Evolutionary conservation across 2,797 vertebrate species (phyloP), one percentile per base, ranked within the genome.

Genomic region (Bradypus variegatus): DNA sequence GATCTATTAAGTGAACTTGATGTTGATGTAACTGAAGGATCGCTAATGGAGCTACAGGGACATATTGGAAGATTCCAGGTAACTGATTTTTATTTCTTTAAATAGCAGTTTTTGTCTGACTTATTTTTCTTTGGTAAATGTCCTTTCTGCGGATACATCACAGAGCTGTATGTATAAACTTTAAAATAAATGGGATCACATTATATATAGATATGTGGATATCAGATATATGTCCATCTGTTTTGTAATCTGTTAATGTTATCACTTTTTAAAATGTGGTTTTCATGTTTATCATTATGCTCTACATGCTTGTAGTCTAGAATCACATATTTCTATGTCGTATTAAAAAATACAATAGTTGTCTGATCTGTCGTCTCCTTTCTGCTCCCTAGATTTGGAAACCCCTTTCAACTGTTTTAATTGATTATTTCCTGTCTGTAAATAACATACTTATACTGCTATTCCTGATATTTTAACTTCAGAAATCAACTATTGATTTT

Each of bases 41-140:
- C 98, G 0, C 96, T 98, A 3, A 97, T 99, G 97, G 99, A 99
- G 96, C 97, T 99, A 60, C 98, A 99, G 95, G 98, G 98, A 95
- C 99, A 99, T 96, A 98, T 99, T 50, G 97, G 98, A 91, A 97
- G 99, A 96, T 99, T 99, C 96, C 99, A 99, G 99, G 99, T 99
- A 96, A 94, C 70, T 9, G 60, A 88, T 89, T 84, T 36, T 67
- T 67, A 6, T 67, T 76, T 91, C 4, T 67, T 91, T 60, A 33
- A 86, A 64, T 82, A 89, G 31, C 45, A 81, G 8, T 36, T 85
- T 36, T 55, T n/a, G 9, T 41, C 55, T 41, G 53, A 31, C 27
- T 72, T 33, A 31, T 16, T 23, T 55, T 70, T 85, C 75, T 53
- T n/a, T n/a, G 31, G 48, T 27, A 77, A 77, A 21, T 50, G 48